A percentile compares a stretch with the other conserved stretches of the same genome.
phyloP scores from a whole-genome alignment of 2,888 invertebrate species.

The Ichneumoninae sp. region DNA sequence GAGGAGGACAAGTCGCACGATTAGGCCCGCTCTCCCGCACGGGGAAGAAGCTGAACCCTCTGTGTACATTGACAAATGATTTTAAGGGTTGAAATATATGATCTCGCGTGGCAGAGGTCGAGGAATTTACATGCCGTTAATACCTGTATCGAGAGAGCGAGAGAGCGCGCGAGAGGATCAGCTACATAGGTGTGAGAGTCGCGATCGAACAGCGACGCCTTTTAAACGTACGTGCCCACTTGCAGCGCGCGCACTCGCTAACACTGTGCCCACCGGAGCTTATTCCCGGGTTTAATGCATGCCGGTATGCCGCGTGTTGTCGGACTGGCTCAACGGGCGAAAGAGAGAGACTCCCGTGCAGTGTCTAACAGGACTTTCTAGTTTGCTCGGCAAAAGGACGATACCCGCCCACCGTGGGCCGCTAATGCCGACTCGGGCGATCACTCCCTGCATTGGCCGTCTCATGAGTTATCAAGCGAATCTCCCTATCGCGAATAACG shows the following conservation, averaged over 20 bases:
- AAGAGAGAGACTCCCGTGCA: constrained; percentile 32
- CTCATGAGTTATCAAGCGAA: constrained; percentile 10
- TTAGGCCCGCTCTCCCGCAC: constrained; percentile 27
- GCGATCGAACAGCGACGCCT: constrained; percentile 52
- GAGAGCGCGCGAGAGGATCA: constrained; percentile 39
- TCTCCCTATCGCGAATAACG: constrained; percentile 7
- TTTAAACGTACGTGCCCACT: constrained; percentile 38
- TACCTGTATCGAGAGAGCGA: constrained; percentile 52
- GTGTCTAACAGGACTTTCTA: constrained; percentile 73
- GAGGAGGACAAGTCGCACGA: constrained; percentile 26
- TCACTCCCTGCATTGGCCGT: constrained; percentile 41
- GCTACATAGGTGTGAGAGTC: constrained; percentile 30
- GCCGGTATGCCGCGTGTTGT: constrained; percentile 30
- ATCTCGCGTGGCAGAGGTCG: constrained; percentile 56
- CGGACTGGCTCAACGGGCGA: constrained; percentile 46
- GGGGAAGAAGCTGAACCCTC: background rate
- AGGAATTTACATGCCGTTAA: constrained; percentile 57
- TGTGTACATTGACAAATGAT: constrained; percentile 59
- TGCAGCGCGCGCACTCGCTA: constrained; percentile 28
- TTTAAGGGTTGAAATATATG: constrained; percentile 62
- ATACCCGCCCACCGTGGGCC: constrained; percentile 68
- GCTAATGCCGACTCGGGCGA: constrained; percentile 64
- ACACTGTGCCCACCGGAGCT: constrained; percentile 17
- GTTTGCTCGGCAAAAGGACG: constrained; percentile 70
- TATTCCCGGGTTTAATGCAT: constrained; percentile 55